These are phyloP conservation scores for Hypercompe scribonia DNA, from an alignment of 2,888 invertebrate species.

Conservation along the genomic window DNA sequence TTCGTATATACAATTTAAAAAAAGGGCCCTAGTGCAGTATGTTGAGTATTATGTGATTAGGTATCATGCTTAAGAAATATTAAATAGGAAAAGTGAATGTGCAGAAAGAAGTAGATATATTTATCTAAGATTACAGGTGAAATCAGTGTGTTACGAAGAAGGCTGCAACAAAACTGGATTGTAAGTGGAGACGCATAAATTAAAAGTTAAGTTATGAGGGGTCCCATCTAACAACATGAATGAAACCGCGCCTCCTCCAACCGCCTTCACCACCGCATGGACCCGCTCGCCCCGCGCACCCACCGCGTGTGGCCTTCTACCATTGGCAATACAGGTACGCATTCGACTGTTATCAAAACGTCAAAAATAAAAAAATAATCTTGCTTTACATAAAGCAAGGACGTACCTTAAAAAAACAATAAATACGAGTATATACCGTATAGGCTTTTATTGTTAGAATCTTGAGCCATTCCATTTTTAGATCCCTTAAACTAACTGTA, in stretches of 20 bases:
- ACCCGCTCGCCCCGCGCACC: constrained; percentile 54
- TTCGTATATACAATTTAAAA: too few relatives aligned
- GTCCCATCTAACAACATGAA: constrained; percentile 86
- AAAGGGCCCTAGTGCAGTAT: too few relatives aligned
- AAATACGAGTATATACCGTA: too few relatives aligned
- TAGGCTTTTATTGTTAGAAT: background rate
- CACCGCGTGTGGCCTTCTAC: constrained; percentile 82
- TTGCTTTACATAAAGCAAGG: background rate
- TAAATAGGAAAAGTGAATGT: background rate
- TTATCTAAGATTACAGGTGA: constrained; percentile 55
- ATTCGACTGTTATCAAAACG: constrained; percentile 49
- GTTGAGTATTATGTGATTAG: background rate
- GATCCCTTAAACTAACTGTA: background rate
- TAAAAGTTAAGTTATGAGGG: constrained; percentile 86
- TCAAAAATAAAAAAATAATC: background rate
- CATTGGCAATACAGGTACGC: constrained; percentile 71
- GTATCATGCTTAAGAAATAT: background rate
- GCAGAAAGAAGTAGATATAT: background rate
- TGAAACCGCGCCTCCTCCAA: constrained; percentile 75
- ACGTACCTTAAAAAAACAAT: background rate
- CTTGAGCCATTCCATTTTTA: background rate
- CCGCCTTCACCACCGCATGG: constrained; percentile 52
- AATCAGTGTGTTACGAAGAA: constrained; percentile 71
- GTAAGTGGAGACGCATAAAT: constrained; percentile 80
- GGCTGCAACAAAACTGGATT: constrained; percentile 75